These are phyloP conservation scores for Talpa occidentalis DNA, from an alignment of 2,113 vertebrate genomes.

Conservation along the genomic window DNA sequence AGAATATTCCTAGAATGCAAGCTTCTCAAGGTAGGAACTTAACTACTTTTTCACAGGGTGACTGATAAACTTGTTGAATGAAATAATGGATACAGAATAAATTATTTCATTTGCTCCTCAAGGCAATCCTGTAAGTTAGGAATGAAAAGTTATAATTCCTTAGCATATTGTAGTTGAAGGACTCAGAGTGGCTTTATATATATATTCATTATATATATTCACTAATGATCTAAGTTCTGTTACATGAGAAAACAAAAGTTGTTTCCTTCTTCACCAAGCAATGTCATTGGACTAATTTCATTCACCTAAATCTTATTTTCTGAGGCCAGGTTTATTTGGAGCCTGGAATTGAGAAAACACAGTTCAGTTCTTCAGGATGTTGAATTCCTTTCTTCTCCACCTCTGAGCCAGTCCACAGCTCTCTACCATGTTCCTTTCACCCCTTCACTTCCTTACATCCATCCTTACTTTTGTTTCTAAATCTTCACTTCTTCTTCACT, in stretches of 20 bases:
- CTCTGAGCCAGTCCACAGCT: neutral
- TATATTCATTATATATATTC: too few species aligned
- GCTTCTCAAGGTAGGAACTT: neutral
- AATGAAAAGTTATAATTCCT: neutral
- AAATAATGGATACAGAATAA: neutral
- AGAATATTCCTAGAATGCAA: neutral
- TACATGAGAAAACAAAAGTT: neutral
- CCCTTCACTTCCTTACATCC: neutral
- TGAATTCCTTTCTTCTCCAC: neutral
- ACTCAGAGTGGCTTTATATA: neutral
- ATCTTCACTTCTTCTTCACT: neutral
- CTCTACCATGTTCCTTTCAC: neutral
- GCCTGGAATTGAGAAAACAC: neutral
- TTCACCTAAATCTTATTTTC: neutral
- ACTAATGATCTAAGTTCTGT: neutral
- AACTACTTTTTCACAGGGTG: neutral
- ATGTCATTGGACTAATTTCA: neutral
- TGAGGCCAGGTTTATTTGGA: neutral
- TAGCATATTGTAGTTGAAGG: neutral
- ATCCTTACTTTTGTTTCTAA: neutral
- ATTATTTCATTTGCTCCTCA: neutral
- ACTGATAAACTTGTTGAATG: neutral
- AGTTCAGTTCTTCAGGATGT: neutral
- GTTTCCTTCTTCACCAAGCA: neutral
- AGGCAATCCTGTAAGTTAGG: neutral